Evolutionary conservation across 1,140 invertebrate species (phyloP), one percentile per base, ranked within the genome.

Genomic region (Halyomorpha halys): DNA sequence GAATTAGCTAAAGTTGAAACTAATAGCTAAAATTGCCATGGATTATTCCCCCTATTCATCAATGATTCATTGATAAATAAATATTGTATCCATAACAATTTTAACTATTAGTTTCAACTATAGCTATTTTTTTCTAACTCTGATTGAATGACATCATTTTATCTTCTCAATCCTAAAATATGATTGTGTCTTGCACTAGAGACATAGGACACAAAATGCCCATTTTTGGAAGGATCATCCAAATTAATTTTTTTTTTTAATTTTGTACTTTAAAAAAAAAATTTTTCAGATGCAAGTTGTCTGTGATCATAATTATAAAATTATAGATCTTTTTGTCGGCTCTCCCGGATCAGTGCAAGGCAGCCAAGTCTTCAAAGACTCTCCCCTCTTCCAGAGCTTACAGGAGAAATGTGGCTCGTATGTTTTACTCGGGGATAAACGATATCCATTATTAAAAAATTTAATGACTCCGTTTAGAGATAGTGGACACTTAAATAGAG

Each of bases 331-430:
- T 30, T 69, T 66, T 54, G 54, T 60, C 5, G 68, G 68, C 15
- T 69, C 44, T 65, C 68, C 68, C 14, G 69, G 69, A n/a, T 66
- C 65, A 14, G 67, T 65, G 4, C 67, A 69, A 44, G 67, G 66
- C 56, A 45, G 39, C 19, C 30, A 64, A 14, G 66, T 70, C 5
- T 69, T 70, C 18, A 49, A 34, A 8, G 62, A 65, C 19, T 62
- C 60, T 14, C 39, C 60, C 44, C 60, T 62, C 6, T 63, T 59
- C 27, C 16, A 44, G 34, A n/a, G 21, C 44, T n/a, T 51, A 18
- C 45, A 53, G 23, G 53, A 62, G 53, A 68, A 45, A 49, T 62
- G 67, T n/a, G 64, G 67, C 61, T 21, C 45, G 14, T 61, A 16
- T 62, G 39, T 6, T 44, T 11, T 62, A 11, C 21, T 62, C 11